Evolutionary conservation across 2,888 invertebrate genomes (phyloP).

Genomic region (Sesia apiformis): DNA sequence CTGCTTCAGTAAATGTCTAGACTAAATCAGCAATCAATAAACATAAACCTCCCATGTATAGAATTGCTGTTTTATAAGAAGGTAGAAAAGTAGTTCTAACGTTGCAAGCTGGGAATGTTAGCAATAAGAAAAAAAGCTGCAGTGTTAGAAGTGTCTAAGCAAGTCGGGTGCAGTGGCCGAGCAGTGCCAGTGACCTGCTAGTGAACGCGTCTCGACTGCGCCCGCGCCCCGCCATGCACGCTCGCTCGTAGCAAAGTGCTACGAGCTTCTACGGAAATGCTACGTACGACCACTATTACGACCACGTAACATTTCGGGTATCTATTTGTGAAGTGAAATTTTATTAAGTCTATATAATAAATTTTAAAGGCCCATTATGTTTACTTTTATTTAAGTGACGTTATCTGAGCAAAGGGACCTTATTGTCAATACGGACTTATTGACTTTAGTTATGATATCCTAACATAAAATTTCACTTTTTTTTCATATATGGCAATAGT

Average conservation of each 20-base stretch:
- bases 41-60: not conserved
- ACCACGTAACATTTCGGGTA: no score
- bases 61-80: not conserved
- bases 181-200: conserved; percentile 65
- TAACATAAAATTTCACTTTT: no score
- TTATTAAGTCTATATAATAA: no score
- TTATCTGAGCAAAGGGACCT: no score
- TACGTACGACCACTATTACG: conserved; percentile 9
- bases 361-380: no score
- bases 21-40: not conserved
- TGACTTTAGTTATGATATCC: no score
- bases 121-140: conserved; percentile 65
- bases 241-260: conserved; percentile 44
- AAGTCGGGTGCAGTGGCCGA: conserved; percentile 66
- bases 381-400: no score
- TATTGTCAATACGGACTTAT: no score
- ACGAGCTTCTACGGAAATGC: conserved; percentile 42
- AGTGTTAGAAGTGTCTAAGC: conserved; percentile 70
- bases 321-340: no score
- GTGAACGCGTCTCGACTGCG: conserved; percentile 17
- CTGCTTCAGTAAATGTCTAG: no score
- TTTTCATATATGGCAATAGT: no score
- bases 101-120: conserved; percentile 54
- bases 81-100: conserved; percentile 24
- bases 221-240: conserved; percentile 20